Evolutionary conservation across 1,140 invertebrate species (phyloP).

Genomic region (Lucilia sericata): DNA sequence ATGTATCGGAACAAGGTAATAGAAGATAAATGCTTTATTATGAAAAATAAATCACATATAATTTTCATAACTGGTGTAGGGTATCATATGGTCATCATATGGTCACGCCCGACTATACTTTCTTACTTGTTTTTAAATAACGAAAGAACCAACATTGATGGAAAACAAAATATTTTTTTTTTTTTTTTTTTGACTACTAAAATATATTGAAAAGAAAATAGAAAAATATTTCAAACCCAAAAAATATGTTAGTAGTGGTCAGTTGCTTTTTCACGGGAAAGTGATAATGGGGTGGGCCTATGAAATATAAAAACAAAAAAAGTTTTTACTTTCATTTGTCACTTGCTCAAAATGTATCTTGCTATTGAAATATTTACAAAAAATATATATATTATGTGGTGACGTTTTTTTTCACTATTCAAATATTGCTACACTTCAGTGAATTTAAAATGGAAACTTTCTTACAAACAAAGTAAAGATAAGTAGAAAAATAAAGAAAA

Average conservation of each 20-base stretch:
- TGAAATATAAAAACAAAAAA: not conserved
- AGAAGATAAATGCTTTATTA: no score
- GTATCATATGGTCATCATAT: no score
- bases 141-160: no score
- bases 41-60: no score
- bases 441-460: slow-evolving; percentile 45
- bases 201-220: no score
- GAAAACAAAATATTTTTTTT: no score
- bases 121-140: no score
- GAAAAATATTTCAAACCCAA: no score
- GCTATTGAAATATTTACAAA: not conserved
- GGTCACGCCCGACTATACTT: no score
- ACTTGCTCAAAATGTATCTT: not conserved
- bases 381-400: slow-evolving; percentile 22
- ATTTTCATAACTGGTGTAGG: no score
- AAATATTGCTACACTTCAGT: slow-evolving; percentile 54
- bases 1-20: no score
- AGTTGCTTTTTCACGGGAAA: slow-evolving; percentile 23
- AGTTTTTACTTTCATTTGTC: slow-evolving; percentile 19
- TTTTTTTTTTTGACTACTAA: no score
- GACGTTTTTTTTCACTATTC: slow-evolving; percentile 17
- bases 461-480: not conserved
- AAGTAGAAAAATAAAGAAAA: not conserved
- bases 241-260: not conserved
- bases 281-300: slow-evolving; percentile 27